A percentile compares a stretch with the other conserved stretches of the same genome.
Conservation (phyloP, 2,113 vertebrate species). For the Emberiza fucata region DNA sequence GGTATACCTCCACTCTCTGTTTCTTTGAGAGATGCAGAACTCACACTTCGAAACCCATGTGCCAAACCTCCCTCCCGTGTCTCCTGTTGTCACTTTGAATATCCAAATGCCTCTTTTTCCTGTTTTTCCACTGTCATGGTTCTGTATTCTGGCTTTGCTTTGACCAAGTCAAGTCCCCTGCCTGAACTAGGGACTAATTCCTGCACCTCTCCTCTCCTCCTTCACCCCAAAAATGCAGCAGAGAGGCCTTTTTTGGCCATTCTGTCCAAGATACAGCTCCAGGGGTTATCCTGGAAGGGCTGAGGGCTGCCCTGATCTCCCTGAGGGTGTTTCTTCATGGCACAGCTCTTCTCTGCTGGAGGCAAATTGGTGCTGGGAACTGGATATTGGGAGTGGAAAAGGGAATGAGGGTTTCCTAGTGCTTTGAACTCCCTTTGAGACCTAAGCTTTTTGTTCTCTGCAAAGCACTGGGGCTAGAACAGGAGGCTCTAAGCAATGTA, state of each 20-base stretch:
- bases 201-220: neutral
- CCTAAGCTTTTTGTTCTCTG: neutral
- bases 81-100: neutral
- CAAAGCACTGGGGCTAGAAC: neutral
- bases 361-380: neutral
- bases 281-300: neutral
- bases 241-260: neutral
- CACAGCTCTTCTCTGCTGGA: neutral
- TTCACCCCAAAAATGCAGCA: neutral
- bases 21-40: neutral
- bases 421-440: neutral
- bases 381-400: neutral
- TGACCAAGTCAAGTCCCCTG: neutral
- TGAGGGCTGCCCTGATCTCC: neutral
- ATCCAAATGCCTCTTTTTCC: neutral
- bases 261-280: neutral
- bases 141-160: neutral
- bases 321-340: rapidly evolving
- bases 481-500: neutral
- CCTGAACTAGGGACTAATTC: neutral
- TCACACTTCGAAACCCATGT: neutral
- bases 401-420: neutral
- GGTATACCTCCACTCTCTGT: neutral
- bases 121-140: neutral
- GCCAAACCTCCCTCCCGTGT: neutral